These are phyloP conservation scores for Leptonema lineaticorne DNA, from an alignment of 1,140 invertebrate genomes.

Conservation along the genomic window DNA sequence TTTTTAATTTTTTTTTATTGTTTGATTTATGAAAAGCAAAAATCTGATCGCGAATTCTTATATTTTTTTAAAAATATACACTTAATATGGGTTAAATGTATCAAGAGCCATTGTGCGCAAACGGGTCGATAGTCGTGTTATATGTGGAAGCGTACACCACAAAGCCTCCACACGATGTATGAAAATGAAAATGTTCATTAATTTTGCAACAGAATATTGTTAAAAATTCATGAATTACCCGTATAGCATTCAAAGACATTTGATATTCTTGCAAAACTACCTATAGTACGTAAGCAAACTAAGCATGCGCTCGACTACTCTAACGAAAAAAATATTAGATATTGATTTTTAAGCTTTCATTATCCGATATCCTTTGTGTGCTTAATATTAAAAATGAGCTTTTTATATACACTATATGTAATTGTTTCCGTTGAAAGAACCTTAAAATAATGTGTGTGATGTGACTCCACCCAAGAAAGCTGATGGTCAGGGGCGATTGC, in stretches of 20 bases:
- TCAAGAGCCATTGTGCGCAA: not conserved
- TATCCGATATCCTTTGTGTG: not conserved
- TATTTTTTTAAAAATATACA: too few species aligned
- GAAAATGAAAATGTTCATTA: not conserved
- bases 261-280: not conserved
- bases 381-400: not conserved
- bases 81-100: too few species aligned
- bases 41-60: too few species aligned
- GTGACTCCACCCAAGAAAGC: constrained; percentile 21
- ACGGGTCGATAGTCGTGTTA: constrained; percentile 17
- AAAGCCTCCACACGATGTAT: not conserved
- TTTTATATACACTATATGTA: not conserved
- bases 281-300: not conserved
- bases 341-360: not conserved
- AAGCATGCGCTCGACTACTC: not conserved
- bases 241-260: not conserved
- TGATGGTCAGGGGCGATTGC: constrained; percentile 10
- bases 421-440: not conserved
- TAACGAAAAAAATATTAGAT: not conserved
- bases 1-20: too few species aligned
- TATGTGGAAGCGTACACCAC: not conserved
- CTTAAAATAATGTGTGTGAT: not conserved
- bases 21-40: too few species aligned
- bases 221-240: not conserved
- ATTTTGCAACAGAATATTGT: not conserved